phyloP scores from a whole-genome alignment of 2,113 vertebrate species.

The Dissostichus mawsoni region DNA sequence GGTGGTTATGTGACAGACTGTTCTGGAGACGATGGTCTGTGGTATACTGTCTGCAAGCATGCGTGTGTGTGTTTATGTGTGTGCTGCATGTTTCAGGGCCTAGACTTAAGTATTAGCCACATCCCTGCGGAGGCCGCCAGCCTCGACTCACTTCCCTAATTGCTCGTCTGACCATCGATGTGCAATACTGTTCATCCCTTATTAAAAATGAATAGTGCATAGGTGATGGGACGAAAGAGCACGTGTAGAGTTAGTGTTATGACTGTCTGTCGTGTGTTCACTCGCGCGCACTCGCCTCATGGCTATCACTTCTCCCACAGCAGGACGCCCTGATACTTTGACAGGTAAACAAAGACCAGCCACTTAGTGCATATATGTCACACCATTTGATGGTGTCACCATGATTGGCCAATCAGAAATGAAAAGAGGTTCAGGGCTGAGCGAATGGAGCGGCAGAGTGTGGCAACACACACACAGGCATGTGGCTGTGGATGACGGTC shows the following conservation, averaged over 20 bases:
- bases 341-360: slow-evolving; percentile 80
- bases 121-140: slow-evolving; percentile 36
- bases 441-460: slow-evolving; percentile 48
- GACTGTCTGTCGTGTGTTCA: slow-evolving; percentile 68
- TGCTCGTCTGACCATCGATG: slow-evolving; percentile 66
- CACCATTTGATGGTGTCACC: slow-evolving; percentile 74
- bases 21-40: slow-evolving; percentile 45
- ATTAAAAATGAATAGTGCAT: slow-evolving; percentile 82
- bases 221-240: slow-evolving; percentile 80
- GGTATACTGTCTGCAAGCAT: slow-evolving; percentile 36
- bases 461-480: slow-evolving; percentile 30
- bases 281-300: slow-evolving; percentile 63
- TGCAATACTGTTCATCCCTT: slow-evolving; percentile 80
- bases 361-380: slow-evolving; percentile 80
- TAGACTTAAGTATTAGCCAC: slow-evolving; percentile 42
- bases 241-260: slow-evolving; percentile 79
- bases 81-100: slow-evolving; percentile 43
- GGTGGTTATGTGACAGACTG: slow-evolving; percentile 54
- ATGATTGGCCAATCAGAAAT: slow-evolving; percentile 74
- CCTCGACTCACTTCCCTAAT: slow-evolving; percentile 45
- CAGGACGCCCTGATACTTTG: slow-evolving; percentile 69
- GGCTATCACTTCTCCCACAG: slow-evolving; percentile 62
- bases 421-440: slow-evolving; percentile 66
- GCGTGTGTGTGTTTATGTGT: slow-evolving; percentile 19
- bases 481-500: slow-evolving; percentile 48